These are phyloP conservation scores for Coregonus sp. DNA, from an alignment of 2,797 vertebrate species.

Conservation along the genomic window DNA sequence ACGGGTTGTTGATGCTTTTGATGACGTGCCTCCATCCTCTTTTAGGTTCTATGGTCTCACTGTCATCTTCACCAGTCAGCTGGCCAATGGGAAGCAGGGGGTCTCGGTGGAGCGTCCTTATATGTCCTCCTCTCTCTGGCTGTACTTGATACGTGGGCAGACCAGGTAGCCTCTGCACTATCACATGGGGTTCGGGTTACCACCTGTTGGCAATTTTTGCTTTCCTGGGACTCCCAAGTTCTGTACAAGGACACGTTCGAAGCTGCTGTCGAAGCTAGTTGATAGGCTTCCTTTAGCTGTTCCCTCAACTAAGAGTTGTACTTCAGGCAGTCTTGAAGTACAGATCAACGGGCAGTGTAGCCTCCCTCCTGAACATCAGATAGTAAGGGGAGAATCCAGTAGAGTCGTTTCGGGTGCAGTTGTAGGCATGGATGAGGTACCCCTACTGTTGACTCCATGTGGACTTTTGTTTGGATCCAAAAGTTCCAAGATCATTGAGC, in stretches of 20 bases:
- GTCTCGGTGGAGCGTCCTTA: neutral
- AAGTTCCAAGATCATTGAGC: conserved; percentile 2
- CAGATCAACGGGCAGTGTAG: conserved; percentile 1
- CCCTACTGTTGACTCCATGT: conserved; percentile 8
- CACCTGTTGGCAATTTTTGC: conserved; percentile 5
- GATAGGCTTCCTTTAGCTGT: no score
- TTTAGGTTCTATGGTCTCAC: neutral
- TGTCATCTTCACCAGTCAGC: neutral
- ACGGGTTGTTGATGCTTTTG: no score
- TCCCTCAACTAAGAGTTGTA: no score
- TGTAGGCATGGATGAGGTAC: conserved; percentile 6
- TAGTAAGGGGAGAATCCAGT: conserved; percentile 2
- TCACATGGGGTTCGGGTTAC: neutral
- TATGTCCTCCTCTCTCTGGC: conserved; percentile 8
- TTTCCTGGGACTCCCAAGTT: conserved; percentile 4
- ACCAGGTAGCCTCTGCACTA: conserved; percentile 2
- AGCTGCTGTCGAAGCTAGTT: no score
- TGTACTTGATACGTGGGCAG: conserved; percentile 3
- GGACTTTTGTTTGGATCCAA: neutral
- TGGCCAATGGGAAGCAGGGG: conserved; percentile 5
- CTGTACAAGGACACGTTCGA: no score
- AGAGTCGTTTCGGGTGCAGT: conserved; percentile 12
- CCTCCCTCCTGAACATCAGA: conserved; percentile 19
- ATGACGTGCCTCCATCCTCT: no score
- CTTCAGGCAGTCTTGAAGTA: neutral